Evolutionary conservation across 2,113 vertebrate species (phyloP).

Genomic region (Austrofundulus limnaeus): DNA sequence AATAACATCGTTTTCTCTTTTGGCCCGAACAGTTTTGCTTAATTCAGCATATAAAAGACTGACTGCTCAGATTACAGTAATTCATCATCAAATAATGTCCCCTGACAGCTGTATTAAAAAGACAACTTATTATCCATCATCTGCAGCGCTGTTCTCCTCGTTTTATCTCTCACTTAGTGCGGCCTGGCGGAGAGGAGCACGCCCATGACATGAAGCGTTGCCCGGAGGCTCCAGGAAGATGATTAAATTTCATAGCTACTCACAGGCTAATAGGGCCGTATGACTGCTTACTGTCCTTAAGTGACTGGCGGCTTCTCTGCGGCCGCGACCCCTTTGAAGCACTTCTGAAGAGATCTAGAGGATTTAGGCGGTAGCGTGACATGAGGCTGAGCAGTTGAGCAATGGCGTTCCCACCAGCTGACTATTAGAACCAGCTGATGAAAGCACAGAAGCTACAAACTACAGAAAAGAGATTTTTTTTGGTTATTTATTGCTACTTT

Average conservation of each 20-base stretch:
- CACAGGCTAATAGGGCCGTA: constrained; percentile 76
- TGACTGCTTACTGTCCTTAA: constrained; percentile 74
- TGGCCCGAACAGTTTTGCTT: constrained; percentile 36
- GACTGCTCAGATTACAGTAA: constrained; percentile 38
- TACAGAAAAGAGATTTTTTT: constrained; percentile 22
- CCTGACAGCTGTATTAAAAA: constrained; percentile 45
- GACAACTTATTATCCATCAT: constrained; percentile 55
- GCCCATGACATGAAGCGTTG: constrained; percentile 71
- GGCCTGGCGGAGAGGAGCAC: constrained; percentile 40
- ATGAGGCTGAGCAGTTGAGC: constrained; percentile 70
- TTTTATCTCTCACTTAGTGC: constrained; percentile 55
- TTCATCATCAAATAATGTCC: constrained; percentile 51
- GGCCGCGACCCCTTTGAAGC: constrained; percentile 68
- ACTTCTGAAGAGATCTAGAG: constrained; percentile 66
- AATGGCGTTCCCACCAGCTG: constrained; percentile 68
- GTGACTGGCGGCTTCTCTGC: constrained; percentile 64
- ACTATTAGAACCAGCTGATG: constrained; percentile 76
- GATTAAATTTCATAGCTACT: constrained; percentile 83
- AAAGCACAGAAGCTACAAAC: constrained; percentile 50
- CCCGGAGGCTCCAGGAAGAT: constrained; percentile 73
- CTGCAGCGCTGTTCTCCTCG: constrained; percentile 32
- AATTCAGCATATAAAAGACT: constrained; percentile 29
- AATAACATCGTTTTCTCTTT: constrained; percentile 30
- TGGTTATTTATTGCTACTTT: constrained; percentile 37
- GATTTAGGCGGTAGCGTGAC: constrained; percentile 75